phyloP scores from a whole-genome alignment of 2,797 vertebrate genomes.

The Alauda arvensis region DNA sequence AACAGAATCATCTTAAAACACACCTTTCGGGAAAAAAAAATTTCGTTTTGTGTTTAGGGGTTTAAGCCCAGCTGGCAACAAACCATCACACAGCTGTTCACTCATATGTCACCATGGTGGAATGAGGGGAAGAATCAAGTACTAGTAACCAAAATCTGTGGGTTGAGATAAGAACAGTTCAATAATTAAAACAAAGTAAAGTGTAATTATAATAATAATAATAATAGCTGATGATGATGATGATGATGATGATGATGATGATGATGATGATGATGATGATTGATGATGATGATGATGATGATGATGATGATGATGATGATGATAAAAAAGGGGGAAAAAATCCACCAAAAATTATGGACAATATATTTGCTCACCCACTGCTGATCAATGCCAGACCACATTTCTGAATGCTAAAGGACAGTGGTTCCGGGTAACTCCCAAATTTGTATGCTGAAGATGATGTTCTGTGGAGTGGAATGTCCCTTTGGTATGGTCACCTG shows the following conservation, averaged over 20 bases:
- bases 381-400: not conserved
- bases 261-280: no score
- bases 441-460: not conserved
- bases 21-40: not conserved
- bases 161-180: not conserved
- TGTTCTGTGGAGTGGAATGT: not conserved
- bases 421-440: not conserved
- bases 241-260: not conserved
- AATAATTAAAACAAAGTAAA: not conserved
- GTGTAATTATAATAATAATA: not conserved
- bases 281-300: not conserved
- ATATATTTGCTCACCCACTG: not conserved
- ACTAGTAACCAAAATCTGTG: not conserved
- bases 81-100: not conserved
- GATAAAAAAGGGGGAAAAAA: not conserved
- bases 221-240: not conserved
- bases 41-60: not conserved
- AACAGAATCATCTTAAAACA: not conserved
- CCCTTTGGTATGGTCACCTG: not conserved
- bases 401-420: not conserved
- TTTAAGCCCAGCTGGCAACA: not conserved
- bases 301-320: not conserved
- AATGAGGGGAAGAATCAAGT: not conserved
- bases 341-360: no score
- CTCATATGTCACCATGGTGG: not conserved